Base-by-base conservation (phyloP, 2,797 vertebrate species). In the Mormyrus proboscirostris region DNA sequence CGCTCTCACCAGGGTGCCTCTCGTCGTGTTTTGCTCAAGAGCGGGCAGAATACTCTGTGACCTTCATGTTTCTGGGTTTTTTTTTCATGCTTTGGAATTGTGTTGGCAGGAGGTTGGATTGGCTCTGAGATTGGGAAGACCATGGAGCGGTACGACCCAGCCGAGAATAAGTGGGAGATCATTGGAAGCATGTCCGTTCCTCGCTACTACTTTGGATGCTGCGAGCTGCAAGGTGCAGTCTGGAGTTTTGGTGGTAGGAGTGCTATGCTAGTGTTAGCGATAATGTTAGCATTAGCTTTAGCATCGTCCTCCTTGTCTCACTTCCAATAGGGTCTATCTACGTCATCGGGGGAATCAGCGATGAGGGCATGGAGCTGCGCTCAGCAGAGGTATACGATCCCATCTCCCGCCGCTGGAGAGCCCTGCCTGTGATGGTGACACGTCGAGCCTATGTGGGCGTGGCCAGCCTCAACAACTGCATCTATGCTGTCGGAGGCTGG, bases 101-200 rank as follows among this genome's bases (percentile, higher is more conserved):
- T 47, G 25, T 44, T 82, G 25, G 83, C 89, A 99, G 98, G 98
- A 87, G 98, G 98, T 10, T 99, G 97, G 98, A 93, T 99, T 88
- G 99, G 99, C 91, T 97, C 98, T 25, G 98, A 99, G 94, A 99
- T 99, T 7, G 98, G 98, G 14, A 97, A 97, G 62, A 97, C 98
- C 22, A 97, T 99, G 95, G 99, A 99, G 94, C 96, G 98, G 89
- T 99, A 97, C 76, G 98, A 99, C 94, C 98, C 98, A 0, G 97
- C 97, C 91, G 98, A 99, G 92, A 99, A 99, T 91, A 97, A 95
- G 87, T 99, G 99, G 99, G 98, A 99, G 94, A 94, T 98, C 47
- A 97, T 99, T 14, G 98, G 97, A 91, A 97, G 89, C 93, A 99
- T 99, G 98, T 95, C 95, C 0, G 93, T 98, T 89, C 97, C 99